Evolutionary conservation across 30 jellyfish, hydroid and myxozoan species (phyloP).

Genomic region (Morbakka virulenta): DNA sequence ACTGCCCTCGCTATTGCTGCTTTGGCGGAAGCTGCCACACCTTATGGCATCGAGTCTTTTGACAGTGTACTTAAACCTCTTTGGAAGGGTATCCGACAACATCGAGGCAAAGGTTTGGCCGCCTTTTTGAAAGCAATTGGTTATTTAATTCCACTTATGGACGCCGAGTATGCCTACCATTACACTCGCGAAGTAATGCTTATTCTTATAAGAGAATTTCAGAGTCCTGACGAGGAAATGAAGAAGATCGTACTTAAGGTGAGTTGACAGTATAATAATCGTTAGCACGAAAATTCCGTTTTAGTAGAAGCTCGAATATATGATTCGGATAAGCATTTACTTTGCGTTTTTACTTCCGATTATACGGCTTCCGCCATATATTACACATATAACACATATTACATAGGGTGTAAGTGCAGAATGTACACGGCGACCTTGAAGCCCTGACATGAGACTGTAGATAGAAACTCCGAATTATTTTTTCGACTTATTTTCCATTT

Average conservation of each 20-base stretch:
- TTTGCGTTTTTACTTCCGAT: too few species aligned
- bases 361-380: too few species aligned
- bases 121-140: conserved; percentile 99
- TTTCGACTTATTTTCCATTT: too few species aligned
- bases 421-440: too few species aligned
- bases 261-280: background rate
- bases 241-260: conserved; percentile 98
- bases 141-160: conserved; percentile 99
- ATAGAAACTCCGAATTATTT: too few species aligned
- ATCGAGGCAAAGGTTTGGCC: conserved; percentile 99
- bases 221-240: conserved; percentile 99
- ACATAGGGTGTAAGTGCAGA: too few species aligned
- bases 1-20: conserved; percentile 99
- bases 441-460: too few species aligned
- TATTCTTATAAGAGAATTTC: conserved; percentile 96
- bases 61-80: conserved; percentile 99
- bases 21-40: conserved; percentile 99
- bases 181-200: conserved; percentile 99
- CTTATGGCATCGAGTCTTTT: conserved; percentile 99
- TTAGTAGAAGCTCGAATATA: too few species aligned
- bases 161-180: conserved; percentile 99
- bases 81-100: conserved; percentile 99
- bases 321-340: too few species aligned
- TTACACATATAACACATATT: too few species aligned
- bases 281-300: too few species aligned